A percentile compares a stretch with the other conserved stretches of the same genome.
Conservation (phyloP, 2,888 invertebrate species). For the Agrotis clavis region DNA sequence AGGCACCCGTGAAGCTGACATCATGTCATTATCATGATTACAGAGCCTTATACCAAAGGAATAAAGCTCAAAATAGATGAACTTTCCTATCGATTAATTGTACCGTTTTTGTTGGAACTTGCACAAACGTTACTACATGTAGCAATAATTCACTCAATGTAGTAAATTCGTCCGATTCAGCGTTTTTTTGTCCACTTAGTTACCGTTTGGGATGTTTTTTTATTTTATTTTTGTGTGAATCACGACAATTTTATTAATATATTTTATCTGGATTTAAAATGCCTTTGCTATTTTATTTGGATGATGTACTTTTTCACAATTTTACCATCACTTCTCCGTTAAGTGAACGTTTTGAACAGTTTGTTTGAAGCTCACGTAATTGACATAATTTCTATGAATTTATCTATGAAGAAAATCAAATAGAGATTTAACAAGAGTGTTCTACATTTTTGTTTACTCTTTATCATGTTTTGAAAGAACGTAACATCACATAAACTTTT, state of each 20-base stretch:
- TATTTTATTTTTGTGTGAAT: constrained; percentile 29
- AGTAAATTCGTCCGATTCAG: constrained; percentile 55
- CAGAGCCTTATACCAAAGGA: constrained; percentile 42
- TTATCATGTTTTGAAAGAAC: constrained; percentile 7
- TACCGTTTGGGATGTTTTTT: constrained; percentile 24
- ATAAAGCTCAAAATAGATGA: constrained; percentile 54
- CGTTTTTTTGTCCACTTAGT: constrained; percentile 42
- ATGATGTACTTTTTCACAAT: neutral
- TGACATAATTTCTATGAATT: neutral
- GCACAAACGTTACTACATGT: constrained; percentile 47
- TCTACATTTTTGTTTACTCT: constrained; percentile 5
- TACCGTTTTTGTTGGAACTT: constrained; percentile 48
- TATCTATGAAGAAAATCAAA: constrained; percentile 13
- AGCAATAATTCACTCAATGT: constrained; percentile 53
- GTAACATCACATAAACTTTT: constrained; percentile 18
- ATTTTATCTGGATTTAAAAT: constrained; percentile 22
- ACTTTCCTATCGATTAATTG: constrained; percentile 51
- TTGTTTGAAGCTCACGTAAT: neutral
- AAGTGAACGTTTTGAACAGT: neutral
- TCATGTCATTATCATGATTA: constrained; percentile 61
- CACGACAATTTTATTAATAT: constrained; percentile 20
- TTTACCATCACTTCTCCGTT: neutral
- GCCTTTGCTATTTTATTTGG: constrained; percentile 7
- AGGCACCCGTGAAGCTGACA: constrained; percentile 60
- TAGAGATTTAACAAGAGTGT: constrained; percentile 6